A percentile compares a stretch with the other conserved stretches of the same genome.
Conservation (phyloP, 2,888 invertebrate genomes). For the Unio pictorum region DNA sequence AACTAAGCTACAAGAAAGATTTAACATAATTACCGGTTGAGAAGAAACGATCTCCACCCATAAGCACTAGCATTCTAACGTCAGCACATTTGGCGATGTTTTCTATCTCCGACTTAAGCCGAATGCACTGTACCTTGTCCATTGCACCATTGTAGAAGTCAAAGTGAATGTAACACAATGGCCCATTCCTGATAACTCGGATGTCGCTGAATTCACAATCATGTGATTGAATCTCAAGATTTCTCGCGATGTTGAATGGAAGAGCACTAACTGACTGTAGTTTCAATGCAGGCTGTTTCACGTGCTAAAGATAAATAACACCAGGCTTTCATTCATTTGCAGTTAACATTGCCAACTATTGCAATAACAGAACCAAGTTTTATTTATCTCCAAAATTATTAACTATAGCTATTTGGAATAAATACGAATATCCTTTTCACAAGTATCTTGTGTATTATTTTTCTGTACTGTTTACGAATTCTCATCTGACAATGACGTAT, state of each 20-base stretch:
- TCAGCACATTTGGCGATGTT: slow-evolving; percentile 8
- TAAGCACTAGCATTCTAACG: slow-evolving; percentile 17
- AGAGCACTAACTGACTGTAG: slow-evolving; percentile 11
- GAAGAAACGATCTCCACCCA: slow-evolving; percentile 30
- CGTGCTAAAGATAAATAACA: not conserved
- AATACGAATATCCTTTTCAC: too few species aligned
- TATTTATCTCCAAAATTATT: too few species aligned
- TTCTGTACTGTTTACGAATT: too few species aligned
- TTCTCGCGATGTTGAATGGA: not conserved
- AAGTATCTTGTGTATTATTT: too few species aligned
- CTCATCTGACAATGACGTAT: too few species aligned
- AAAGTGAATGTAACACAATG: slow-evolving; percentile 19
- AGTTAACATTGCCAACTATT: too few species aligned
- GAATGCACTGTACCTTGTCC: slow-evolving; percentile 14
- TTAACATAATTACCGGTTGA: slow-evolving; percentile 11
- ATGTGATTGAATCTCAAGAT: not conserved
- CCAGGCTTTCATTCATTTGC: too few species aligned
- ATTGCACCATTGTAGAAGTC: slow-evolving; percentile 34
- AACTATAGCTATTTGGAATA: too few species aligned
- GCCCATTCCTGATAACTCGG: not conserved
- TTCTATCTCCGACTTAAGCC: slow-evolving; percentile 8
- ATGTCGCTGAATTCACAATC: slow-evolving; percentile 18
- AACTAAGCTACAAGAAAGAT: too few species aligned
- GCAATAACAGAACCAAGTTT: too few species aligned
- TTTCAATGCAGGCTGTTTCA: slow-evolving; percentile 5